Percentiles rank a stretch among this genome's conserved stretches.
phyloP scores from a whole-genome alignment of 2,113 vertebrate species.

The Bagarius yarrelli region DNA sequence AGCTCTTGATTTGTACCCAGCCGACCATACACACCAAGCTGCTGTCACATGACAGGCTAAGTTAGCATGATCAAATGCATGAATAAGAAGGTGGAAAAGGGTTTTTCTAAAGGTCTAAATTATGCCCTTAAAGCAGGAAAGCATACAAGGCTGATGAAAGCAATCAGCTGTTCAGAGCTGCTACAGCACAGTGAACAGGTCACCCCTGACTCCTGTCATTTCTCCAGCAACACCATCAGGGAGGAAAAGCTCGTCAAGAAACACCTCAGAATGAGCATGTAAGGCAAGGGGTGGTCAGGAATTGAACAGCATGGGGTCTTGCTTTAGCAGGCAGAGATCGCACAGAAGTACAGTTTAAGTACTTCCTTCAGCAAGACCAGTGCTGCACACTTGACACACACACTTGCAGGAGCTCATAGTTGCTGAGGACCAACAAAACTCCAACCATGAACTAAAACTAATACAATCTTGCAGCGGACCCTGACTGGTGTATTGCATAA shows the following conservation, averaged over 20 bases:
- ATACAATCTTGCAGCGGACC: not conserved
- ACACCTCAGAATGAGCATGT: slow-evolving; percentile 48
- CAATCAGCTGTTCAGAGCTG: slow-evolving; percentile 1
- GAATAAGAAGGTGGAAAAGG: not conserved
- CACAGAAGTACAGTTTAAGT: slow-evolving; percentile 53
- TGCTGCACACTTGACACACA: slow-evolving; percentile 44
- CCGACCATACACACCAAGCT: not conserved
- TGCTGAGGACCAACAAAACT: not conserved
- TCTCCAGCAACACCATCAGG: slow-evolving; percentile 46
- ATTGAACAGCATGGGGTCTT: slow-evolving; percentile 30
- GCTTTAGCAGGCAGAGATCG: slow-evolving; percentile 42
- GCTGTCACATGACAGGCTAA: not conserved
- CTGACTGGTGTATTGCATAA: not conserved
- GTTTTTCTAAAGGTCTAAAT: not conserved
- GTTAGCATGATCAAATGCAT: not conserved
- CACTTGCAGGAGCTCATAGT: too few species aligned
- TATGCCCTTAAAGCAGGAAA: not conserved
- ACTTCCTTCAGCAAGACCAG: slow-evolving; percentile 48
- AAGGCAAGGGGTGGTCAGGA: slow-evolving; percentile 23
- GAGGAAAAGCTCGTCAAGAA: slow-evolving; percentile 52
- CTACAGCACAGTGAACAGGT: slow-evolving; percentile 34
- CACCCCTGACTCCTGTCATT: slow-evolving; percentile 45
- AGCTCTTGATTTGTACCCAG: not conserved
- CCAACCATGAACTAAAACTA: not conserved
- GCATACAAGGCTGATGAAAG: not conserved